Conservation (phyloP, 2,888 invertebrate genomes). For the Thymelicus lineola region DNA sequence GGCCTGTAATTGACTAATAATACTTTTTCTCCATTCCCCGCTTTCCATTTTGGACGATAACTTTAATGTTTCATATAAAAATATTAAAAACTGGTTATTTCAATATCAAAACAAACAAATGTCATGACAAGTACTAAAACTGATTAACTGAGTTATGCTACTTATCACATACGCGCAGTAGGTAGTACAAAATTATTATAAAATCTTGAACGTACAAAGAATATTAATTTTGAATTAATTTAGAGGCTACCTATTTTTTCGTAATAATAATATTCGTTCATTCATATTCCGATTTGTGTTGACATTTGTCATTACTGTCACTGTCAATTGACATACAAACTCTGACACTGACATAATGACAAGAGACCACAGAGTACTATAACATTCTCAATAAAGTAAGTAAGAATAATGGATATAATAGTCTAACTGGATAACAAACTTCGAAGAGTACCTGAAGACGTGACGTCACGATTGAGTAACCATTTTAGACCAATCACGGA, state of each 20-base stretch:
- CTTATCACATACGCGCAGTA: not conserved
- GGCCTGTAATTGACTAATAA: constrained; percentile 88
- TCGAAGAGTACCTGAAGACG: no score
- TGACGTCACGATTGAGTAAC: no score
- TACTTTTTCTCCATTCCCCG: constrained; percentile 88
- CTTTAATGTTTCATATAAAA: constrained; percentile 48
- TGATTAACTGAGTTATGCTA: not conserved
- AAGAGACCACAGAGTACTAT: not conserved
- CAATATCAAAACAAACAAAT: constrained; percentile 75
- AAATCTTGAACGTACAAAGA: constrained; percentile 14
- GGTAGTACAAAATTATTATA: constrained; percentile 6
- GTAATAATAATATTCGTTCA: not conserved
- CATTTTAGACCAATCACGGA: no score
- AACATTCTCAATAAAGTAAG: no score
- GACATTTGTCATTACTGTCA: constrained; percentile 20
- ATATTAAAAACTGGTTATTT: constrained; percentile 51
- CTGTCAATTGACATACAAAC: constrained; percentile 20
- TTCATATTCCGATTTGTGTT: not conserved
- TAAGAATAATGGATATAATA: no score
- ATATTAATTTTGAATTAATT: constrained; percentile 15
- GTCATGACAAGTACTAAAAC: constrained; percentile 56
- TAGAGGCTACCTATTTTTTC: constrained; percentile 8
- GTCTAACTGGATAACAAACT: no score
- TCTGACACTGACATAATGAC: not conserved
- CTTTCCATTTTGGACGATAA: constrained; percentile 71